Base-by-base conservation (phyloP, 2,113 vertebrate species). In the Microtus pennsylvanicus region DNA sequence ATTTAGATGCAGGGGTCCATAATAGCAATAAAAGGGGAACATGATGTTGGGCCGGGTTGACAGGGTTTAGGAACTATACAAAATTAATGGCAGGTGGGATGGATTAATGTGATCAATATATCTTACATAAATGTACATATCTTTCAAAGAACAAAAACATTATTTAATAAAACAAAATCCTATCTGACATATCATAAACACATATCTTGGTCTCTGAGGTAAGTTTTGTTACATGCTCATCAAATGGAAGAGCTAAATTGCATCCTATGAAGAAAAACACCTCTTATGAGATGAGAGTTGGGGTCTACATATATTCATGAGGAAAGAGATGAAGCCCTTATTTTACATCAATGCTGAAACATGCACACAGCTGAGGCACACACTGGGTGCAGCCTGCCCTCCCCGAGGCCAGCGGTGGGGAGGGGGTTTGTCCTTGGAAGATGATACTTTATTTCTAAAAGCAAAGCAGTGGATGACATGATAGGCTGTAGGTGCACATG, bases 361-460 rank as follows among this genome's bases (percentile, higher is more conserved):
- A 87, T n/a, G 65, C 42, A 87, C 7, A 96, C 17, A 50, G 22
- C 4, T 63, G 4, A 95, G 26, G 14, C 67, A 77, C 47, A 63
- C 47, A 92, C 2, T 45, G 3, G 26, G 2, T 72, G 91, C 76
- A 42, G 47, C 65, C 21, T 30, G 50, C 14, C 42, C 19, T 96
- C 80, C 69, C 5, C 88, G 89, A 26, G 5, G 72, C 92, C 55
- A 24, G 47, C 58, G 63, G 35, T 9, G 4, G 21, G 72, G 28
- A 38, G 14, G n/a, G 55, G 16, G 7, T 3, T 28, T 63, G 72
- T 91, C 95, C 85, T 67, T 74, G 76, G 45, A 86, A 72, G 88
- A n/a, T 72, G 77, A 52, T 77, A 94, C 28, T 88, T 82, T 82
- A 30, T 78, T 87, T 95, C 76, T 45, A 92, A 96, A 74, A 90